Base-by-base conservation (phyloP, 1,140 invertebrate genomes). In the Hylaeus volcanicus region DNA sequence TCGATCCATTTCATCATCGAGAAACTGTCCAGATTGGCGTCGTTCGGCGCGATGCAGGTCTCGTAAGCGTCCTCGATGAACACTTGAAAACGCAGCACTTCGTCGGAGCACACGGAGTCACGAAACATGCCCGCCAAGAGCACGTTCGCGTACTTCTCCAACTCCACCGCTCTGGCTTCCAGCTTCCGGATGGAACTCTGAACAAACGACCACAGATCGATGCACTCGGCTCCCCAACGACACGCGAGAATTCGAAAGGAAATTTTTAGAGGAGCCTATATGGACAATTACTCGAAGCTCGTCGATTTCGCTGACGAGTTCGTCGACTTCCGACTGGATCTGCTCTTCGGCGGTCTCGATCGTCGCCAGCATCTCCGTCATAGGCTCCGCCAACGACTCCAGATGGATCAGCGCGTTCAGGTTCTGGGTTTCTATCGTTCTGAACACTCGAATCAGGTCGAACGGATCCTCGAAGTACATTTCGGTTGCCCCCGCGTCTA, bases 51-150 rank as follows among this genome's bases (percentile, higher is more conserved):
- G 76, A 96, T 93, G 56, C 95, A 92, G 81, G 93, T 93, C 87
- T 96, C 95, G 86, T 95, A 96, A 12, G 96, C 94, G 73, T 95
- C 95, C 87, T 96, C 95, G 39, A 96, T 92, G 86, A 94, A 95
- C 66, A 95, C 94, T 86, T 94, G 93, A 66, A 96, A 85, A 81
- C 94, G 94, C 8, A 96, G 88, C 11, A 94, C 94, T 11, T 93
- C 92, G 15, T 94, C 94, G 73, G 95, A 95, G 48, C 94, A 94
- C 2, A 96, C 91, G 45, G 94, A 83, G 12, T 90, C 88, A 26
- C 92, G 90, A 61, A 95, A 94, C 65, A 93, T 83, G 4, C 92
- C 91, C 26, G 93, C 89, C 9, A 95, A 89, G 45, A 95, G 86
- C 66, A 89, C 83, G 63, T 91, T 89, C 26, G 93, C 92, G 48